These are phyloP conservation scores for Mythimna albipuncta DNA, from an alignment of 2,888 invertebrate genomes.

Conservation along the genomic window DNA sequence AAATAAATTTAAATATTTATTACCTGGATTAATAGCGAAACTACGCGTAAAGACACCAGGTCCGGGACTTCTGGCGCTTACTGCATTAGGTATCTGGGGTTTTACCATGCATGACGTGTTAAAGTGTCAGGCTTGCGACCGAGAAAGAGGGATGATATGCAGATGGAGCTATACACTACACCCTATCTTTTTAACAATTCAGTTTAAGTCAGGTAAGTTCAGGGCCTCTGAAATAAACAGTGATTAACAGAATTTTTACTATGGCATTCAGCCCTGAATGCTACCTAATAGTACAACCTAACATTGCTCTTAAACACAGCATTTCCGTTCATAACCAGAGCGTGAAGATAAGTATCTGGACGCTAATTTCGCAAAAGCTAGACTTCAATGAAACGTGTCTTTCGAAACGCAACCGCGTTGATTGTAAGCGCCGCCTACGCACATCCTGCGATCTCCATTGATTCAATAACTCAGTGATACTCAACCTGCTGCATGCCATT, in stretches of 20 bases:
- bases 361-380: slow-evolving; percentile 62
- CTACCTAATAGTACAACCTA: slow-evolving; percentile 3
- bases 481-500: slow-evolving; percentile 33
- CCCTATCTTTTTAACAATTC: too few relatives aligned
- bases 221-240: too few relatives aligned
- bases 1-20: too few relatives aligned
- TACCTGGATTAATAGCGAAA: too few relatives aligned
- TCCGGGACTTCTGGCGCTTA: too few relatives aligned
- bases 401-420: slow-evolving; percentile 71
- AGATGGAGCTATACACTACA: too few relatives aligned
- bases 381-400: slow-evolving; percentile 60
- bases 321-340: slow-evolving; percentile 38
- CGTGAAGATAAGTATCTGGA: slow-evolving; percentile 50
- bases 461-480: slow-evolving; percentile 64
- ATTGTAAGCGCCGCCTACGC: slow-evolving; percentile 75
- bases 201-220: too few relatives aligned
- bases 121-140: too few relatives aligned
- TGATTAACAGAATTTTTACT: too few relatives aligned
- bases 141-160: too few relatives aligned
- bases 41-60: too few relatives aligned
- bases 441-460: slow-evolving; percentile 74
- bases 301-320: slow-evolving; percentile 22
- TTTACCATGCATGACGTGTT: too few relatives aligned
- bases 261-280: background rate
- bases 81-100: background rate